These are phyloP conservation scores for Aromia moschata DNA, from an alignment of 2,888 invertebrate genomes.

Conservation along the genomic window DNA sequence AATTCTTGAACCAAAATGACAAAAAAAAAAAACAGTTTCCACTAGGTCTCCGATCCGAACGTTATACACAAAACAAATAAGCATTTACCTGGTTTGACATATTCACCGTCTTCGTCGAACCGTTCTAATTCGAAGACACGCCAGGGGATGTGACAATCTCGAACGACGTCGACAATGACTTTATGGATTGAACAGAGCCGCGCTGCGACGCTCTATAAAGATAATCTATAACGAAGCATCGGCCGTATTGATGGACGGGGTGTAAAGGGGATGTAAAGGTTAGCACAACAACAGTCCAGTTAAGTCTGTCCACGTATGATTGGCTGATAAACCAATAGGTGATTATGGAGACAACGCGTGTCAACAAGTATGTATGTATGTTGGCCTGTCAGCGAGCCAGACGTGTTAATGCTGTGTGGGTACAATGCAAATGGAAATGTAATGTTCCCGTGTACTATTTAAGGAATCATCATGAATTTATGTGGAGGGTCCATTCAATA, in stretches of 20 bases:
- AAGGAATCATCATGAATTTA: too few species aligned
- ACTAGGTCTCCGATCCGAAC: too few species aligned
- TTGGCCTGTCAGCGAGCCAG: background rate
- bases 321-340: constrained; percentile 32
- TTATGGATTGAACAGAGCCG: constrained; percentile 32
- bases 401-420: background rate
- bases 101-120: too few species aligned
- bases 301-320: constrained; percentile 23
- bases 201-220: constrained; percentile 26
- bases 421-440: too few species aligned
- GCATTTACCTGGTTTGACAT: too few species aligned
- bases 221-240: constrained; percentile 40
- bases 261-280: constrained; percentile 29
- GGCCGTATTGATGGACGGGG: constrained; percentile 31
- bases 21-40: too few species aligned
- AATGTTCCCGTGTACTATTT: too few species aligned
- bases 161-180: constrained; percentile 33
- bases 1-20: too few species aligned
- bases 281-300: constrained; percentile 29
- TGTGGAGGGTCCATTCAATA: too few species aligned
- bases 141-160: constrained; percentile 8
- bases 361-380: background rate
- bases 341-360: constrained; percentile 28
- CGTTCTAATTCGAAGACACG: too few species aligned
- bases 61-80: too few species aligned